Conservation (phyloP, 2,888 invertebrate genomes). For the Leucophora obtusa region DNA sequence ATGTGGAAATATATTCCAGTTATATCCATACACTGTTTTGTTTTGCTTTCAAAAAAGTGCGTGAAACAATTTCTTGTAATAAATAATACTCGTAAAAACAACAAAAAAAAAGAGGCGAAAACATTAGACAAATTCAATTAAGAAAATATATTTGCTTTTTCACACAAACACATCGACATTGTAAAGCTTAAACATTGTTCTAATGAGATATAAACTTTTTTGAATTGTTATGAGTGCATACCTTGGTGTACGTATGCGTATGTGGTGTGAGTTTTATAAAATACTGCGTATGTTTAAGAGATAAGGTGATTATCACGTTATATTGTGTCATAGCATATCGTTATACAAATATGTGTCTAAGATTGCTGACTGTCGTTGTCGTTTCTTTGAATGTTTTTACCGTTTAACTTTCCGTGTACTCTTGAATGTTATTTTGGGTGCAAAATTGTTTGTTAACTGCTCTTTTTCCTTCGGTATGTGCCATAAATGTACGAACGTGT, state of each 20-base stretch:
- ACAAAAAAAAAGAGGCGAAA: neutral
- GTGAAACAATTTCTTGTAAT: slow-evolving; percentile 42
- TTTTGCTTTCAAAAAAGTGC: slow-evolving; percentile 22
- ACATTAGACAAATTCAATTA: slow-evolving; percentile 63
- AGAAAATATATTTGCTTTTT: slow-evolving; percentile 50
- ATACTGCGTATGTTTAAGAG: slow-evolving; percentile 30
- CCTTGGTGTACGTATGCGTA: neutral
- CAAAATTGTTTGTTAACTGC: slow-evolving; percentile 43
- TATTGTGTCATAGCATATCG: slow-evolving; percentile 22
- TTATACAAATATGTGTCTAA: slow-evolving; percentile 41
- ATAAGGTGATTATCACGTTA: slow-evolving; percentile 55
- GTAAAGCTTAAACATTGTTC: slow-evolving; percentile 25
- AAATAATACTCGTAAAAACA: too few relatives aligned
- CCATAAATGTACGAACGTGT: slow-evolving; percentile 37
- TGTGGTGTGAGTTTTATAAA: slow-evolving; percentile 9
- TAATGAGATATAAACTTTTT: slow-evolving; percentile 38
- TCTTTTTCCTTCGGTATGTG: slow-evolving; percentile 24
- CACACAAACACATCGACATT: slow-evolving; percentile 5
- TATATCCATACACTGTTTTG: neutral
- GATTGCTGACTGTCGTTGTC: neutral
- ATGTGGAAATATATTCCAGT: neutral
- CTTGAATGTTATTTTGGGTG: slow-evolving; percentile 11
- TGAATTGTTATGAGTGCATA: neutral
- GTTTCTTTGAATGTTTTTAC: neutral
- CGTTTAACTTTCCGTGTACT: neutral